These are phyloP conservation scores for Tuta absoluta DNA, from an alignment of 2,888 invertebrate species.

Conservation along the genomic window DNA sequence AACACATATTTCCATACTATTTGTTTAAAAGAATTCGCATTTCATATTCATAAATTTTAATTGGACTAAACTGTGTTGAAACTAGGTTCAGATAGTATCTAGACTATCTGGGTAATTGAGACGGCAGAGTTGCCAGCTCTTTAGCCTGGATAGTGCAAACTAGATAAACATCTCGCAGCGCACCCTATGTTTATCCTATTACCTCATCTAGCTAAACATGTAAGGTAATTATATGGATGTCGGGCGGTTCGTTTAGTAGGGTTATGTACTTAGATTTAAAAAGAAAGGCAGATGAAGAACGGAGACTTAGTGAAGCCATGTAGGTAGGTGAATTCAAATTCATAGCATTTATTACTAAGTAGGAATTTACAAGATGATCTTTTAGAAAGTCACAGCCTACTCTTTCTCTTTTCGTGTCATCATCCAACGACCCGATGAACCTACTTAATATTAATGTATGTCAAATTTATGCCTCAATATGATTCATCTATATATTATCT, in stretches of 20 bases:
- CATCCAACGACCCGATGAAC: no score
- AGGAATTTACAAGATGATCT: no score
- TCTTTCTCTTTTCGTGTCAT: no score
- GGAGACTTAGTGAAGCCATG: not conserved
- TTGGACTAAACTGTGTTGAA: constrained; percentile 17
- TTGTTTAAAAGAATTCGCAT: constrained; percentile 9
- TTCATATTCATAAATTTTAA: constrained; percentile 21
- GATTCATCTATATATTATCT: no score
- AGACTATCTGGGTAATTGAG: constrained; percentile 19
- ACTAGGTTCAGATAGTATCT: constrained; percentile 10
- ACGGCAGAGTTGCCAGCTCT: constrained; percentile 6
- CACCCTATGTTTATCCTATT: constrained; percentile 27
- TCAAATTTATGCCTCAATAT: no score
- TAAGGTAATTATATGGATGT: constrained; percentile 26
- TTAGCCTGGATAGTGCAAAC: constrained; percentile 11
- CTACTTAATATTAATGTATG: no score
- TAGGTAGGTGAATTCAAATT: no score
- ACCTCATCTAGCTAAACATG: constrained; percentile 28
- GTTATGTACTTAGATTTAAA: not conserved
- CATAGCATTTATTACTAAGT: no score
- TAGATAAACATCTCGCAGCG: constrained; percentile 22
- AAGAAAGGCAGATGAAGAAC: not conserved
- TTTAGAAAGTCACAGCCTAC: no score
- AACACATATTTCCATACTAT: constrained; percentile 15
- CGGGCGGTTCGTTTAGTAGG: constrained; percentile 22